These are phyloP conservation scores for Albula goreensis DNA, from an alignment of 2,113 vertebrate species.

Conservation along the genomic window DNA sequence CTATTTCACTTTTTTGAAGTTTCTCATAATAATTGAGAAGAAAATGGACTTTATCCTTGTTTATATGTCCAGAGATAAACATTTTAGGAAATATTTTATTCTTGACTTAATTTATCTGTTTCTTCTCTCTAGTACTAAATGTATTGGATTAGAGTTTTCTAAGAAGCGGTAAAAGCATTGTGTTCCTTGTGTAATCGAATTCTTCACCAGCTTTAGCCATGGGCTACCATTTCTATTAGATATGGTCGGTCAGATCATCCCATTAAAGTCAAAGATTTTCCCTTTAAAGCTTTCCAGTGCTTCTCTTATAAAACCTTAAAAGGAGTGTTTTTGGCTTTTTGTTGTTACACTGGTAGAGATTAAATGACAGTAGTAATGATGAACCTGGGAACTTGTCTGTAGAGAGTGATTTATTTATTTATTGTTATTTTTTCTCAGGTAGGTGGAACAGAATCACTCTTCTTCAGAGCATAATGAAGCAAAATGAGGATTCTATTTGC, in stretches of 20 bases:
- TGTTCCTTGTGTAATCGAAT: constrained; percentile 77
- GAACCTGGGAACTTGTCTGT: constrained; percentile 44
- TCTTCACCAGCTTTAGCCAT: constrained; percentile 70
- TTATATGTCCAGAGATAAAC: not conserved
- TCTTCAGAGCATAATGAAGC: not conserved
- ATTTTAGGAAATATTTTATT: constrained; percentile 59
- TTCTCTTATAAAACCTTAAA: constrained; percentile 76
- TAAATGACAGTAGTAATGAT: constrained; percentile 66
- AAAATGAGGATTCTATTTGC: not conserved
- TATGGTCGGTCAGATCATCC: constrained; percentile 79
- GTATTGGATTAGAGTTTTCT: constrained; percentile 80
- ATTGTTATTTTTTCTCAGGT: not conserved
- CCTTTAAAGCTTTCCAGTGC: constrained; percentile 73
- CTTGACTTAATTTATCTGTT: constrained; percentile 67
- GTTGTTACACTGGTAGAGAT: constrained; percentile 61
- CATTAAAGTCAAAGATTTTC: constrained; percentile 77
- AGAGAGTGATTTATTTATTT: not conserved
- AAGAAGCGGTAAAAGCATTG: constrained; percentile 80
- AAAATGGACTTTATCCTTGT: not conserved
- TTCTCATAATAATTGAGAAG: not conserved
- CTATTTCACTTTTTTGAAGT: not conserved
- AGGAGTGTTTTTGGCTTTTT: constrained; percentile 67
- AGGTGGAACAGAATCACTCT: not conserved
- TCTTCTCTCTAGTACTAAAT: constrained; percentile 68
- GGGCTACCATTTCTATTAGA: constrained; percentile 80